Evolutionary conservation across 2,113 vertebrate genomes (phyloP).

Genomic region (Chionis minor): DNA sequence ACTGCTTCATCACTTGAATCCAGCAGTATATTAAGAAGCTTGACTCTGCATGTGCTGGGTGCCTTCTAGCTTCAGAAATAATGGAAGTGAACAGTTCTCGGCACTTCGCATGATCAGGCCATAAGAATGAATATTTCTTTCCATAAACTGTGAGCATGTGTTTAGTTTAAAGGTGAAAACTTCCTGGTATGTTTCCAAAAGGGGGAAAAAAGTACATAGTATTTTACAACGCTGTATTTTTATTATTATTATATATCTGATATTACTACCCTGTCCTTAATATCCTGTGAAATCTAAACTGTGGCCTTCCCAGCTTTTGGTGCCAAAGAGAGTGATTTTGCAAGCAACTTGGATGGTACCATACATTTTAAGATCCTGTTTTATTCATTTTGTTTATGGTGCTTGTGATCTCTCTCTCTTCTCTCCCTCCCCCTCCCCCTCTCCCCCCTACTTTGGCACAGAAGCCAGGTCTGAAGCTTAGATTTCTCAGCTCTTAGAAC

Average conservation of each 20-base stretch:
- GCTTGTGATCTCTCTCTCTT: conserved; percentile 30
- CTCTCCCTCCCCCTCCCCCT: too few relatives aligned
- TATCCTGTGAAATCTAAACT: conserved; percentile 64
- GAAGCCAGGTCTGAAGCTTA: conserved; percentile 60
- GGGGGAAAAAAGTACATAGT: background rate
- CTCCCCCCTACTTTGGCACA: conserved; percentile 13
- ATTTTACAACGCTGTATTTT: conserved; percentile 47
- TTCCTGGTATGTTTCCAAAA: conserved; percentile 48
- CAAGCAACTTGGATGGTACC: conserved; percentile 55
- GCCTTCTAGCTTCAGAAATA: conserved; percentile 1
- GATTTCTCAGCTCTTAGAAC: conserved; percentile 61
- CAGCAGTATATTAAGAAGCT: background rate
- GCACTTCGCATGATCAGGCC: background rate
- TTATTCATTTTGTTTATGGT: conserved; percentile 63
- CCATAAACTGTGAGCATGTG: conserved; percentile 57
- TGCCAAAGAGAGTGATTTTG: conserved; percentile 52
- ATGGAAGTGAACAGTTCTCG: background rate
- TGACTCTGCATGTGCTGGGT: background rate
- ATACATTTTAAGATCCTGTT: conserved; percentile 43
- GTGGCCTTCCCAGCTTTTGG: conserved; percentile 23
- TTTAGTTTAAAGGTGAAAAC: conserved; percentile 68
- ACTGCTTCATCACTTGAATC: background rate
- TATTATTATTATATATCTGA: conserved; percentile 52
- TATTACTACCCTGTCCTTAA: conserved; percentile 61
- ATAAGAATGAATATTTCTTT: conserved; percentile 57